phyloP scores from a whole-genome alignment of 2,797 vertebrate species.

The Chiroxiphia lanceolata region DNA sequence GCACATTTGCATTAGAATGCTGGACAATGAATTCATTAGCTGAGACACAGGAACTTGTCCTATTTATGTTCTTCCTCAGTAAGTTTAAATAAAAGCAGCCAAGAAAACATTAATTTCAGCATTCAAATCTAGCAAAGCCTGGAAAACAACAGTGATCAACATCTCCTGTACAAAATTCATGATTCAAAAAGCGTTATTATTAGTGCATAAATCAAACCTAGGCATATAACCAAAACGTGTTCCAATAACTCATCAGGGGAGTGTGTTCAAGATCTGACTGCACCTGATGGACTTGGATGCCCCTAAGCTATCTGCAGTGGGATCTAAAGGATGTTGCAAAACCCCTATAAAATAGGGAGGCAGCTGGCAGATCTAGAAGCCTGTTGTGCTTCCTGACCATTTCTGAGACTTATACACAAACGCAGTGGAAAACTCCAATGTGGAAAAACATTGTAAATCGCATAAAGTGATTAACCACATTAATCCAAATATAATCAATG shows the following conservation, averaged over 20 bases:
- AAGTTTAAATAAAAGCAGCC: background rate
- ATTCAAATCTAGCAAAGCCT: background rate
- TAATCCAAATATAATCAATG: background rate
- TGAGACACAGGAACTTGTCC: background rate
- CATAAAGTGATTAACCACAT: background rate
- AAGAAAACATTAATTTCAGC: background rate
- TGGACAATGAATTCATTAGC: background rate
- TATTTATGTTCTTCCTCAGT: background rate
- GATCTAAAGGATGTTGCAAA: background rate
- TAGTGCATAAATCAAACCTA: background rate
- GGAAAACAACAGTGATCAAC: background rate
- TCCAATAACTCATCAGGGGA: background rate
- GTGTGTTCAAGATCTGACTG: background rate
- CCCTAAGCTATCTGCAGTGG: accelerated
- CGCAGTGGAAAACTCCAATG: background rate
- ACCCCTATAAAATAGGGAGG: background rate
- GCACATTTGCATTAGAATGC: background rate
- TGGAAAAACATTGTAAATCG: background rate
- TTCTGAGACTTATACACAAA: background rate
- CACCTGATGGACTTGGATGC: background rate
- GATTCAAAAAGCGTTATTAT: background rate
- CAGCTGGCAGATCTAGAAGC: background rate
- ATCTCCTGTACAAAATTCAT: background rate
- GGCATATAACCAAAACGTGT: background rate
- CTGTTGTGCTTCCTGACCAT: background rate